A percentile compares a stretch with the other conserved stretches of the same genome.
Conservation (phyloP, 2,113 vertebrate species). For the Ovis canadensis region DNA sequence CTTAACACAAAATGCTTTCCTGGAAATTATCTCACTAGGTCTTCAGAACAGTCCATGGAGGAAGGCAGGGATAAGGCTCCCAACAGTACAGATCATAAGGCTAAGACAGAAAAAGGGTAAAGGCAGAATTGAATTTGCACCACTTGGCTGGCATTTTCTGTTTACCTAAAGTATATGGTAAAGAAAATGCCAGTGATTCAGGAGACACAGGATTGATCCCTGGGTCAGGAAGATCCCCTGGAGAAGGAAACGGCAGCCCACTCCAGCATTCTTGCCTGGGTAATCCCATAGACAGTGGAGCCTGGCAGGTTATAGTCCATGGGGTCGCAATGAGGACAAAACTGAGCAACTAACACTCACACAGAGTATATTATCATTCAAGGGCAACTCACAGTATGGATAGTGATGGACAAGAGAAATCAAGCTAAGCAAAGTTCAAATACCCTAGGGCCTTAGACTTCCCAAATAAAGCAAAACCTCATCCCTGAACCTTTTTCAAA, state of each 20-base stretch:
- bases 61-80: background rate
- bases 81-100: background rate
- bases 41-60: background rate
- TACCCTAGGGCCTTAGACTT: background rate
- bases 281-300: background rate
- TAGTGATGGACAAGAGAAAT: background rate
- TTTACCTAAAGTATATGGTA: background rate
- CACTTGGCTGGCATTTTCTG: background rate
- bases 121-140: background rate
- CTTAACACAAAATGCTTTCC: background rate
- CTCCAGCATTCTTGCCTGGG: background rate
- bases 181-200: background rate
- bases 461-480: background rate
- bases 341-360: background rate
- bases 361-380: background rate
- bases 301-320: background rate
- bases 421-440: background rate
- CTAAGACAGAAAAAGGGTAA: background rate
- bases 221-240: background rate
- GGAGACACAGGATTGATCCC: background rate
- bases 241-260: background rate
- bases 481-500: background rate
- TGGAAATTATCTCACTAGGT: background rate
- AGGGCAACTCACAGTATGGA: background rate
- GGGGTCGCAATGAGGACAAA: rapidly evolving